Conservation (phyloP, 2,797 vertebrate species). For the Rhynchotus rufescens region DNA sequence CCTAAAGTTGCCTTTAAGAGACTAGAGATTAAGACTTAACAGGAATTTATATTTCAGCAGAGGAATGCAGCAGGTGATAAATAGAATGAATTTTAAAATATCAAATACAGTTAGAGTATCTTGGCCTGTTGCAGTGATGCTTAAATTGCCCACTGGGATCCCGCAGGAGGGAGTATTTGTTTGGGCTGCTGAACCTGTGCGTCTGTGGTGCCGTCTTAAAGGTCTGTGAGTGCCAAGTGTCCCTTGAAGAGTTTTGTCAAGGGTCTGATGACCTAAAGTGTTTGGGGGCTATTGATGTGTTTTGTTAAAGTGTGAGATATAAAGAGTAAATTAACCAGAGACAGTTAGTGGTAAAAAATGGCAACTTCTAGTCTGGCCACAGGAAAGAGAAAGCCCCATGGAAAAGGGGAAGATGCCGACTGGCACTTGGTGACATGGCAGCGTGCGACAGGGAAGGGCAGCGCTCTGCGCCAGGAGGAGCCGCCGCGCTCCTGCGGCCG, state of each 20-base stretch:
- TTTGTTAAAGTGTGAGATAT: constrained; percentile 7
- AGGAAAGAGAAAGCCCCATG: neutral
- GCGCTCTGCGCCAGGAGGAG: neutral
- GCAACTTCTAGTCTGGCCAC: constrained; percentile 31
- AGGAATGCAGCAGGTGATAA: neutral
- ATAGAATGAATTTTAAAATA: neutral
- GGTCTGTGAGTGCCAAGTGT: neutral
- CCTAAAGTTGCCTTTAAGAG: neutral
- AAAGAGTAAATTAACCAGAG: constrained; percentile 35
- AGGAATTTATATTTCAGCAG: constrained; percentile 5
- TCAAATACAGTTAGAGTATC: neutral
- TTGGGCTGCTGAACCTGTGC: neutral
- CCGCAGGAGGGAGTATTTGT: neutral
- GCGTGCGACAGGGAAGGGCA: neutral
- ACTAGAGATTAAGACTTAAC: neutral
- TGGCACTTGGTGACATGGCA: too few relatives aligned
- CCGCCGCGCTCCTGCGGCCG: too few relatives aligned
- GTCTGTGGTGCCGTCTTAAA: neutral
- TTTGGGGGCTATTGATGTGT: neutral
- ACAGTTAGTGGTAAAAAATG: constrained; percentile 33
- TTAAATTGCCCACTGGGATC: neutral
- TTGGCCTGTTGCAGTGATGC: neutral
- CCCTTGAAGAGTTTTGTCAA: neutral
- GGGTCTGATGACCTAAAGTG: neutral
- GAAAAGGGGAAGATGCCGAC: neutral